Conservation (phyloP, 1,140 invertebrate species). For the Brachystomella parvula region DNA sequence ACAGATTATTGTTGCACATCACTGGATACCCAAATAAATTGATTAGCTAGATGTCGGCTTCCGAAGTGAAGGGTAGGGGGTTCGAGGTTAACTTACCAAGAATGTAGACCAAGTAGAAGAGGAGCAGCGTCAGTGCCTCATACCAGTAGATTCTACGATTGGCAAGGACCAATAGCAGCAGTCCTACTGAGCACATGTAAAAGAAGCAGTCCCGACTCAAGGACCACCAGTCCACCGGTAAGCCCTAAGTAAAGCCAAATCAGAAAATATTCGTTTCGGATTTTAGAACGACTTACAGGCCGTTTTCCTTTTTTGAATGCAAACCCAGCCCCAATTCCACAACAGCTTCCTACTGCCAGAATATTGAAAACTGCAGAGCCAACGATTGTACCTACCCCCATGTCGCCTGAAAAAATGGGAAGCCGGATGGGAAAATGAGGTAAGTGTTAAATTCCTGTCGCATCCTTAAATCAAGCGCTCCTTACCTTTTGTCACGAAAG, state of each 20-base stretch:
- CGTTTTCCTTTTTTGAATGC: slow-evolving; percentile 44
- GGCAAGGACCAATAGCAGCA: slow-evolving; percentile 63
- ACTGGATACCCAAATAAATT: slow-evolving; percentile 9
- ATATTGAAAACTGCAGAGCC: slow-evolving; percentile 89
- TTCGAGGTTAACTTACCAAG: slow-evolving; percentile 14
- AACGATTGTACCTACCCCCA: slow-evolving; percentile 63
- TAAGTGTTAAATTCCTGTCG: too few species aligned
- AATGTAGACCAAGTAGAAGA: slow-evolving; percentile 39
- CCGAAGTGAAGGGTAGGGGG: background rate
- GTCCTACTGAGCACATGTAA: slow-evolving; percentile 76
- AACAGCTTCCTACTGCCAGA: slow-evolving; percentile 79
- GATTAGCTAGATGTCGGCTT: background rate
- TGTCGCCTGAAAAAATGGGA: slow-evolving; percentile 60
- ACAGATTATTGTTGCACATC: slow-evolving; percentile 22
- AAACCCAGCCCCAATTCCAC: slow-evolving; percentile 74
- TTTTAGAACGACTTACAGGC: background rate
- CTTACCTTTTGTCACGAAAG: slow-evolving; percentile 68
- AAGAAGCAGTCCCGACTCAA: slow-evolving; percentile 79
- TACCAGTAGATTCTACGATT: slow-evolving; percentile 32
- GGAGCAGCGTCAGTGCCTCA: slow-evolving; percentile 57
- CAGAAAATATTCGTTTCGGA: background rate
- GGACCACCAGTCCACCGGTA: slow-evolving; percentile 86
- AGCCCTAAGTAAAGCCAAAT: slow-evolving; percentile 52
- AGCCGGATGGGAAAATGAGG: too few species aligned
- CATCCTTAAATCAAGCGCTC: too few species aligned